Evolutionary conservation across 2,113 vertebrate species (phyloP).

Genomic region (Lepisosteus oculatus): DNA sequence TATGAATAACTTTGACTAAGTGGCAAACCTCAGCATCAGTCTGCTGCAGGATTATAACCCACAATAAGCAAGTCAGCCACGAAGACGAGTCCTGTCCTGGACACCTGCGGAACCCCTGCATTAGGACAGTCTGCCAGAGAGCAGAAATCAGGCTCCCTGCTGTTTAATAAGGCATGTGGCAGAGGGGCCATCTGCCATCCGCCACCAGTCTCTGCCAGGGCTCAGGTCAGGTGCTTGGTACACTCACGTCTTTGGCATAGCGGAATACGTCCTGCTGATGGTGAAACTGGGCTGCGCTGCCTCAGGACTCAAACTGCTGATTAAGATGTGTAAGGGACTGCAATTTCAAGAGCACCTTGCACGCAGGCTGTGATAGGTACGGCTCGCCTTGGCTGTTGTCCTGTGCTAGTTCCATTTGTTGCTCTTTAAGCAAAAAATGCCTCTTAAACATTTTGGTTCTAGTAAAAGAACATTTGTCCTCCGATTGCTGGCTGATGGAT

Average conservation of each 20-base stretch:
- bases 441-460: too few species aligned
- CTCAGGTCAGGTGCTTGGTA: constrained; percentile 53
- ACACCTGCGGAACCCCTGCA: constrained; percentile 27
- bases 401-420: too few species aligned
- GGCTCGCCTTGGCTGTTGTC: too few species aligned
- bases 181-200: constrained; percentile 63
- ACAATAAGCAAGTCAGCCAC: too few species aligned
- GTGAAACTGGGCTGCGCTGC: constrained; percentile 26
- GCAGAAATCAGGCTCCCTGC: constrained; percentile 30
- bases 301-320: neutral
- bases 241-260: constrained; percentile 47
- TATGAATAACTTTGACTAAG: too few species aligned
- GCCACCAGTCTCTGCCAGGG: constrained; percentile 32
- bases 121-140: constrained; percentile 25
- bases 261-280: constrained; percentile 54
- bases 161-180: constrained; percentile 33
- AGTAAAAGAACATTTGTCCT: too few species aligned
- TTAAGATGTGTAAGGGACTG: neutral
- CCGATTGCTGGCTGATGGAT: too few species aligned
- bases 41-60: constrained; percentile 3
- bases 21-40: neutral
- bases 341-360: neutral
- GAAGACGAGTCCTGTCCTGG: neutral
- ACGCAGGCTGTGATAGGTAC: too few species aligned
- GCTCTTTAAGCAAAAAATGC: too few species aligned